phyloP scores from a whole-genome alignment of 2,113 vertebrate genomes.

The Pseudorectes ferrugineus region DNA sequence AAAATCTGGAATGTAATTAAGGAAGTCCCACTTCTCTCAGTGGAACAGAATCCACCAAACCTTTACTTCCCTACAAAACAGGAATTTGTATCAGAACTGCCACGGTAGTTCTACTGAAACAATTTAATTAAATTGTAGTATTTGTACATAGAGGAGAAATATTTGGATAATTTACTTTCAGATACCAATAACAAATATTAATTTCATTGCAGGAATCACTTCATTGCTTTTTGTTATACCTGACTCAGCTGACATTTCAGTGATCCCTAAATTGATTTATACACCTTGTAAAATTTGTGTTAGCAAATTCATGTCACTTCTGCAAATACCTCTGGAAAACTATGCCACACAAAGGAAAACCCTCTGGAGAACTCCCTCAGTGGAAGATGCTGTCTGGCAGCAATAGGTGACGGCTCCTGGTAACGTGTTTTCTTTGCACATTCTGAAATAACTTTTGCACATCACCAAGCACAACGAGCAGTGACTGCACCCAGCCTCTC shows the following conservation, averaged over 20 bases:
- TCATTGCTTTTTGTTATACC: background rate
- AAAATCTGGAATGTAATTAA: background rate
- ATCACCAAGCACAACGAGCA: background rate
- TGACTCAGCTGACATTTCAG: background rate
- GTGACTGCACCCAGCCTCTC: background rate
- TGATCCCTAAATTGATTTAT: background rate
- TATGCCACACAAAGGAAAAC: background rate
- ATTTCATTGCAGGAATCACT: background rate
- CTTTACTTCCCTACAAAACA: background rate
- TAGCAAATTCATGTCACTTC: background rate
- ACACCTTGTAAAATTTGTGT: background rate
- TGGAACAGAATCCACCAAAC: background rate
- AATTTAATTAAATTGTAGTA: background rate
- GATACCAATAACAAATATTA: background rate
- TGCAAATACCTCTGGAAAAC: background rate
- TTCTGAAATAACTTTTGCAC: background rate
- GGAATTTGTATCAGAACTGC: background rate
- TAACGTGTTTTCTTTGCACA: background rate
- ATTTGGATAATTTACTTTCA: background rate
- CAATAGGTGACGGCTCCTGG: background rate
- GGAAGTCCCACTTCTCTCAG: background rate
- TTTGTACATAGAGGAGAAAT: background rate
- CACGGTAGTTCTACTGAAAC: background rate
- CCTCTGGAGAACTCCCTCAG: background rate
- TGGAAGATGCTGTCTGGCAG: background rate